These are phyloP conservation scores for Drosophila novamexicana DNA, from an alignment of 1,140 invertebrate species.

Conservation along the genomic window DNA sequence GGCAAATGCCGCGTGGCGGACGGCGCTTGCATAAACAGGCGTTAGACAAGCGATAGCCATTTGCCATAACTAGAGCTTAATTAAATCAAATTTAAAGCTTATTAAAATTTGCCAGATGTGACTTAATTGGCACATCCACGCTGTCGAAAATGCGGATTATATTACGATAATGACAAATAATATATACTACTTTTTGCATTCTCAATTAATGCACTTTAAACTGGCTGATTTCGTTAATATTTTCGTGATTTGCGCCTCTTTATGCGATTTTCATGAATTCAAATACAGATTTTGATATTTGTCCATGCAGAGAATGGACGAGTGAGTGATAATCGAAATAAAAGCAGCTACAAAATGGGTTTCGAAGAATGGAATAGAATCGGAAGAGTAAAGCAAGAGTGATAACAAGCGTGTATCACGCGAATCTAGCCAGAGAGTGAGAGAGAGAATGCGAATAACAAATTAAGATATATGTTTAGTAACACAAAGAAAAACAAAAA, in stretches of 20 bases:
- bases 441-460: too few relatives aligned
- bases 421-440: too few relatives aligned
- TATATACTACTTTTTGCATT: neutral
- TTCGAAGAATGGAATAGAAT: too few relatives aligned
- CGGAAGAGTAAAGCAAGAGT: too few relatives aligned
- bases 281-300: neutral
- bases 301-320: too few relatives aligned
- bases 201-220: neutral
- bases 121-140: neutral
- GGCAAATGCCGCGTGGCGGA: slow-evolving; percentile 14
- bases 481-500: too few relatives aligned
- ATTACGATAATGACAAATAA: neutral
- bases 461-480: too few relatives aligned
- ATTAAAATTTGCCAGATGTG: slow-evolving; percentile 5
- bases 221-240: neutral
- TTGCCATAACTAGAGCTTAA: slow-evolving; percentile 17
- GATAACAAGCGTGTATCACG: too few relatives aligned
- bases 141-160: neutral
- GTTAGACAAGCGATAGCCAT: slow-evolving; percentile 7
- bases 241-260: neutral
- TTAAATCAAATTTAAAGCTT: slow-evolving; percentile 13
- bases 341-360: too few relatives aligned
- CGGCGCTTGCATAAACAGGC: neutral
- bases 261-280: neutral
- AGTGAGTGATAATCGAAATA: too few relatives aligned